Conservation (phyloP, 2,888 invertebrate species). For the Macrophya alboannulata region DNA sequence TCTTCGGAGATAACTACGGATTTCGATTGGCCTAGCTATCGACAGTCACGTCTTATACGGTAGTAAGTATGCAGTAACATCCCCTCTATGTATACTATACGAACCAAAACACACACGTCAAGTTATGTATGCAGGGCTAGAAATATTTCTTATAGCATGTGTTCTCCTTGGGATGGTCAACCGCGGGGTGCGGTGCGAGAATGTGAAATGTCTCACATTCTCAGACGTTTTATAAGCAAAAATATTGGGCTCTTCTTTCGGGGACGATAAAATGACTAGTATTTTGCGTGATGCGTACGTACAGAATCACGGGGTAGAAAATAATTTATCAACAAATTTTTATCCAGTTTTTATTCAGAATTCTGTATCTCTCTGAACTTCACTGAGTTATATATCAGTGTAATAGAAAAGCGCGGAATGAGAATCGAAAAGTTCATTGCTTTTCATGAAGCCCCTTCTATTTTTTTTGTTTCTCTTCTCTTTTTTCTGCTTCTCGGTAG, state of each 20-base stretch:
- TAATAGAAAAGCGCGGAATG: slow-evolving; percentile 15
- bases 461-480: too few relatives aligned
- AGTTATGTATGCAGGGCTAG: neutral
- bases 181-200: neutral
- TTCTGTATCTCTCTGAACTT: neutral
- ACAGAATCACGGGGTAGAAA: neutral
- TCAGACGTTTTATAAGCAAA: neutral
- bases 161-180: neutral
- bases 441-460: slow-evolving; percentile 68
- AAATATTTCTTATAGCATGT: slow-evolving; percentile 9
- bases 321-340: slow-evolving; percentile 11
- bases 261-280: neutral
- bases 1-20: slow-evolving; percentile 56
- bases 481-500: too few relatives aligned
- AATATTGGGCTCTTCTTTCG: neutral
- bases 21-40: slow-evolving; percentile 74
- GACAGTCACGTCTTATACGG: slow-evolving; percentile 71
- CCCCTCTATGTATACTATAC: slow-evolving; percentile 32
- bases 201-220: slow-evolving; percentile 33
- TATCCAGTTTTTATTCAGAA: neutral
- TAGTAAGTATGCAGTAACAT: slow-evolving; percentile 51
- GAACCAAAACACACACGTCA: slow-evolving; percentile 17
- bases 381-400: slow-evolving; percentile 14
- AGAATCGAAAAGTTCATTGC: slow-evolving; percentile 66
- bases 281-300: neutral